phyloP scores from a whole-genome alignment of 92 coral and sea anemone genomes.

The Diadumene lineata region DNA sequence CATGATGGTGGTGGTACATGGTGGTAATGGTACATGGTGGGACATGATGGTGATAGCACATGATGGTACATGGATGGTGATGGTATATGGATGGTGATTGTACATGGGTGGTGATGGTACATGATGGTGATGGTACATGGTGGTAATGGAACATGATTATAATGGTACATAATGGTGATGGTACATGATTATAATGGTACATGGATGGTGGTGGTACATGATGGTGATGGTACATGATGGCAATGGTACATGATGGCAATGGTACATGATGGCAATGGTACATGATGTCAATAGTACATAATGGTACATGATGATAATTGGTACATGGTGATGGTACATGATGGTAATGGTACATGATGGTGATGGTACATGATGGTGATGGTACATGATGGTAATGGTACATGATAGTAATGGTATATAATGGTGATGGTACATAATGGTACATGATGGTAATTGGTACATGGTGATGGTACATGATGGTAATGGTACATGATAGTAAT shows the following conservation, averaged over 20 bases:
- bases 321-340: not conserved
- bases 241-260: not conserved
- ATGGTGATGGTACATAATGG: too few relatives aligned
- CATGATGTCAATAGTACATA: not conserved
- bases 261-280: not conserved
- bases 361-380: not conserved
- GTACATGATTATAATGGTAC: not conserved
- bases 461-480: too few relatives aligned
- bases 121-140: not conserved
- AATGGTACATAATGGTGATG: not conserved
- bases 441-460: too few relatives aligned
- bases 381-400: too few relatives aligned
- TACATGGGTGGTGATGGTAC: not conserved
- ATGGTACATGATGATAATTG: not conserved
- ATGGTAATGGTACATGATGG: not conserved
- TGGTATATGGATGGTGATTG: not conserved
- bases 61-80: not conserved
- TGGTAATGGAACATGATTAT: not conserved
- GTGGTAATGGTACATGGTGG: not conserved
- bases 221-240: not conserved
- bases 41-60: not conserved
- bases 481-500: too few relatives aligned
- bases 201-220: not conserved
- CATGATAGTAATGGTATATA: too few relatives aligned
- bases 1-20: not conserved